Evolutionary conservation across 2,797 vertebrate genomes (phyloP), one percentile per base, ranked within the genome.

Genomic region (Eupleurogrammus muticus): DNA sequence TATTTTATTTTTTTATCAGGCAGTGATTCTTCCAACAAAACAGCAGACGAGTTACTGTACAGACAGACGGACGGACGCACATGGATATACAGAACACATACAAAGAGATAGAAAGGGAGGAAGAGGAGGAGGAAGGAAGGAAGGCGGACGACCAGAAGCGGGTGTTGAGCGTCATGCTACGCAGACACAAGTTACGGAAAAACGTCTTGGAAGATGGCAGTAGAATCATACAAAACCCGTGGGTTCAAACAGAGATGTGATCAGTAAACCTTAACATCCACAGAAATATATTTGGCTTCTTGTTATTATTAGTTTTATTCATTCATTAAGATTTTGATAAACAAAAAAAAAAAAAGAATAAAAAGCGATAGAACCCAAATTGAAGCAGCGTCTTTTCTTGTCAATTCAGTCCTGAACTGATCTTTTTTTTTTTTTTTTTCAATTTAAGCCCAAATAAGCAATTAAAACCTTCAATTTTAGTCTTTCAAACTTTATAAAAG

Each of bases 201-300:
- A n/a, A n/a, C n/a, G 70, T 87, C 78, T 84, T 88, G 77, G 89
- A 90, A 90, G 87, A 93, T 90, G 92, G 92, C 93, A 94, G 92
- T 94, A 85, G 86, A 88, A 85, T 92, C 70, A 77, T 90, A 93
- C 80, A 92, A 93, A 86, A 88, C 73, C 59, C 70, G 74, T 76
- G 42, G 14, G 65, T 85, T 73, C n/a, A n/a, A 80, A 84, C 82
- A 88, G 77, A 88, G 85, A 84, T 54, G 78, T 75, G 74, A 89
- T 87, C 80, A 83, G 83, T 87, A 90, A 92, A 91, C 86, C 77
- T 86, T 82, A 87, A 93, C 88, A 91, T 93, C 88, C 87, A 93
- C 83, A 81, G 80, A 90, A 93, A 92, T 92, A 89, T 92, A 94
- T 94, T 94, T 94, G 93, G 92, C 90, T 94, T 94, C 87, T 92